phyloP scores from a whole-genome alignment of 2,888 invertebrate species.

The Epistrophe grossulariae region DNA sequence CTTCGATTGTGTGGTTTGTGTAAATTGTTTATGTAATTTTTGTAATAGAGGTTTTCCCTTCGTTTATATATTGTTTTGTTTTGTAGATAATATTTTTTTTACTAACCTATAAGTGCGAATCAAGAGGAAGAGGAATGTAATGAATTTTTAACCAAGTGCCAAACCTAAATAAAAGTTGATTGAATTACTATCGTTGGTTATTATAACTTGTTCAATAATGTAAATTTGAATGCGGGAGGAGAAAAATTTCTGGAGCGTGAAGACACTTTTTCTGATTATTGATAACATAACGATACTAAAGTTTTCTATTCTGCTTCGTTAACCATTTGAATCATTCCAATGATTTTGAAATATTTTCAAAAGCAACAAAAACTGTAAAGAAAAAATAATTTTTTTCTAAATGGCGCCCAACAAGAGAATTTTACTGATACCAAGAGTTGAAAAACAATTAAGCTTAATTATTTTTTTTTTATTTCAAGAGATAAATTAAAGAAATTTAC shows the following conservation, averaged over 20 bases:
- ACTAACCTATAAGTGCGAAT: neutral
- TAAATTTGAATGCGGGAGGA: neutral
- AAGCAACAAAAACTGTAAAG: too few relatives aligned
- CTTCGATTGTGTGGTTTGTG: slow-evolving; percentile 14
- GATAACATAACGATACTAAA: neutral
- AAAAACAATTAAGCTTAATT: too few relatives aligned
- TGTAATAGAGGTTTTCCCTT: slow-evolving; percentile 9
- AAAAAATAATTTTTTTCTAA: neutral
- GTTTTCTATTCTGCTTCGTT: too few relatives aligned
- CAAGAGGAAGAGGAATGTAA: neutral
- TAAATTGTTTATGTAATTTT: slow-evolving; percentile 27
- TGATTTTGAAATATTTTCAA: too few relatives aligned
- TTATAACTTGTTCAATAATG: neutral
- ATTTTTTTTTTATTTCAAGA: too few relatives aligned
- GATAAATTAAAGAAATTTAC: too few relatives aligned
- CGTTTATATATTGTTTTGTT: slow-evolving; percentile 1
- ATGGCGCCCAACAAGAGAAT: neutral
- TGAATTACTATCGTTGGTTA: neutral
- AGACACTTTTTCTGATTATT: neutral
- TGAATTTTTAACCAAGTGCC: slow-evolving; percentile 28
- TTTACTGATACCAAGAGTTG: too few relatives aligned
- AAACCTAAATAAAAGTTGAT: slow-evolving; percentile 5
- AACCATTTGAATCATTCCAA: too few relatives aligned
- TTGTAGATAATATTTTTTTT: neutral
- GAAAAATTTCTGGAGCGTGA: too few relatives aligned